These are phyloP conservation scores for Ceratina japonica DNA, from an alignment of 1,140 invertebrate species.

Conservation along the genomic window DNA sequence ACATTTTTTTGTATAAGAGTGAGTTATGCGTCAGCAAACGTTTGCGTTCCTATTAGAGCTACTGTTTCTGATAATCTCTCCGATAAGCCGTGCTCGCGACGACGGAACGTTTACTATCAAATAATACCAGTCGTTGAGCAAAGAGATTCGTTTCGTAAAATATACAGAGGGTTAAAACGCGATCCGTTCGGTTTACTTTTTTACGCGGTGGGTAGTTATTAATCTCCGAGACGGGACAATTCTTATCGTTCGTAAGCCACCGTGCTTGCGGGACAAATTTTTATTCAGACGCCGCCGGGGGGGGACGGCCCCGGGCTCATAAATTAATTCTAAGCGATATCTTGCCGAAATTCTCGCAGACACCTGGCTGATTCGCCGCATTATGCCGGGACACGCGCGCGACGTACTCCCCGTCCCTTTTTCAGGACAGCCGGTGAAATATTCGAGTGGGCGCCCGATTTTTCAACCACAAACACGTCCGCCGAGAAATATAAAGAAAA, in stretches of 20 bases:
- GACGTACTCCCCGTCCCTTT: slow-evolving; percentile 18
- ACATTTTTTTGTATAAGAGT: no score
- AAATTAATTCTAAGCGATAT: slow-evolving; percentile 48
- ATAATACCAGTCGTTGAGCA: no score
- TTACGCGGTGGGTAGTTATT: not conserved
- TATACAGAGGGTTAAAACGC: not conserved
- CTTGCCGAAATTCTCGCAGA: slow-evolving; percentile 22
- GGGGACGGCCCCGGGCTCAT: not conserved
- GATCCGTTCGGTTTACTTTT: not conserved
- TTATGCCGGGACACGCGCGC: slow-evolving; percentile 55
- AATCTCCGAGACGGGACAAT: slow-evolving; percentile 6
- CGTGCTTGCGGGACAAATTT: slow-evolving; percentile 13
- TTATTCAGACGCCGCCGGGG: not conserved
- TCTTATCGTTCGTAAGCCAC: slow-evolving; percentile 30
- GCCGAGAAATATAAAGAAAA: slow-evolving; percentile 24
- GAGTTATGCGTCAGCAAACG: no score
- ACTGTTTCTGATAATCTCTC: no score
- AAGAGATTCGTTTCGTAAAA: not conserved
- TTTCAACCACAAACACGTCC: not conserved
- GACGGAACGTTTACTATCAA: no score
- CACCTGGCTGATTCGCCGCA: slow-evolving; percentile 23
- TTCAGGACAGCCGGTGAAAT: slow-evolving; percentile 18
- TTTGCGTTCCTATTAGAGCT: no score
- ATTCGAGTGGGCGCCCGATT: slow-evolving; percentile 29
- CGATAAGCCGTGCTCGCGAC: no score